Evolutionary conservation across 2,797 vertebrate genomes (phyloP).

Genomic region (Oryzias sinensis): DNA sequence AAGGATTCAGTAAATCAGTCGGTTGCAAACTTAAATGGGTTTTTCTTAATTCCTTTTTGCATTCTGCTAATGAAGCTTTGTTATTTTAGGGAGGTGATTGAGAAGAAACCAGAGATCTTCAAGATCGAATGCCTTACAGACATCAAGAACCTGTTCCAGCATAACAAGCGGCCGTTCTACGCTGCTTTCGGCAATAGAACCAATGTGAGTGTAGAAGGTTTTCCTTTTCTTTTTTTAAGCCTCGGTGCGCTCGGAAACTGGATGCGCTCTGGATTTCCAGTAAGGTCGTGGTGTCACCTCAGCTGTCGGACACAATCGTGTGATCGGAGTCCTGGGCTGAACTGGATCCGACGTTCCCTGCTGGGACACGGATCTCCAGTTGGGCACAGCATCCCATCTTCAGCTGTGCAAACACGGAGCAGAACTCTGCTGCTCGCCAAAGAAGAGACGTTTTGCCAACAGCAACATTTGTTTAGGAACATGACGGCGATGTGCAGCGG

Average conservation of each 20-base stretch:
- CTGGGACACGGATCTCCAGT: conserved; percentile 36
- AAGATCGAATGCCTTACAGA: conserved; percentile 98
- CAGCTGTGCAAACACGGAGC: conserved; percentile 68
- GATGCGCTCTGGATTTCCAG: conserved; percentile 21
- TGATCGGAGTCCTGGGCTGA: conserved; percentile 53
- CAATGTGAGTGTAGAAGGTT: conserved; percentile 85
- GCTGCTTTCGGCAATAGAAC: conserved; percentile 96
- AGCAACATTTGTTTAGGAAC: conserved; percentile 39
- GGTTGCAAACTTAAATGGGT: neutral
- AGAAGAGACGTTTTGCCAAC: conserved; percentile 28
- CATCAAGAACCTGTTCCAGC: conserved; percentile 96
- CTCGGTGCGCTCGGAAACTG: conserved; percentile 23
- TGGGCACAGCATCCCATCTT: conserved; percentile 53
- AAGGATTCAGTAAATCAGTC: too few relatives aligned
- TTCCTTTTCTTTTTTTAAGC: conserved; percentile 1
- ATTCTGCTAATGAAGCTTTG: conserved; percentile 31
- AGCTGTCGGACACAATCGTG: conserved; percentile 42
- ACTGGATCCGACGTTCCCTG: conserved; percentile 58
- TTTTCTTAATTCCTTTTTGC: neutral
- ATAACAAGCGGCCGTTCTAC: conserved; percentile 92
- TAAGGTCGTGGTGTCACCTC: conserved; percentile 28
- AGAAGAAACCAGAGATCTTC: conserved; percentile 99
- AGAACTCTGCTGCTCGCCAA: conserved; percentile 20
- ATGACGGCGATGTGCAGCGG: conserved; percentile 38
- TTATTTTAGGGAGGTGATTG: conserved; percentile 92